Base-by-base conservation (phyloP, 2,113 vertebrate species). In the Ochotona curzoniae region DNA sequence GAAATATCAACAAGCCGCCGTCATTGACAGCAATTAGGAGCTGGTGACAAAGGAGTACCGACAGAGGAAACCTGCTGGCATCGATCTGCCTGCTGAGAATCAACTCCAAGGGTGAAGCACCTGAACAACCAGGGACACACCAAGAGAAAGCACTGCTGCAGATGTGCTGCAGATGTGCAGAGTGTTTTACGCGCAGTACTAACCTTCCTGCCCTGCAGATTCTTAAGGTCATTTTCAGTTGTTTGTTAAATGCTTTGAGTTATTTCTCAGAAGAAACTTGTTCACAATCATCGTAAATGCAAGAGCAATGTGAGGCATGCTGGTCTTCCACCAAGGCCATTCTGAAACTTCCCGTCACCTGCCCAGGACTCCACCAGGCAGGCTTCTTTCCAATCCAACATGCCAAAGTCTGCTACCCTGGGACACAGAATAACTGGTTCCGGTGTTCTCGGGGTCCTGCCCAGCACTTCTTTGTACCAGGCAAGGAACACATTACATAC, bases 241-340 rank as follows among this genome's bases (percentile, higher is more conserved):
- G 44, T 38, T 90, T 79, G 85, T 54, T 54, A 90, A 81, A 49
- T 9, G 87, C n/a, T 23, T 85, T 54, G 83, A 69, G 8, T 44
- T 66, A 69, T 7, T 28, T 25, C 20, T 44, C 32, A 8, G 30
- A 80, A 79, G 73, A 90, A 93, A 89, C 10, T 74, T 74, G 26
- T 38, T 76, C 85, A 69, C 82, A 93, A 83, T 83, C 47, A 87
- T 23, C 25, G 69, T 87, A 73, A 84, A 73, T 28, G 57, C 86
- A 2, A 82, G 69, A 67, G 69, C 85, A 93, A 84, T 32, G 83
- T 79, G 47, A 94, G 15, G 32, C 90, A 92, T n/a, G 11, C 21
- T 23, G 32, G 7, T 63, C 73, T 74, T 91, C 71, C 89, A 92
- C 84, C 21, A 57, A 91, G 63, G 44, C 89, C 54, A 85, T 35